Conservation (phyloP, 2,797 vertebrate species). For the Lepidocolaptes lacrymiger region DNA sequence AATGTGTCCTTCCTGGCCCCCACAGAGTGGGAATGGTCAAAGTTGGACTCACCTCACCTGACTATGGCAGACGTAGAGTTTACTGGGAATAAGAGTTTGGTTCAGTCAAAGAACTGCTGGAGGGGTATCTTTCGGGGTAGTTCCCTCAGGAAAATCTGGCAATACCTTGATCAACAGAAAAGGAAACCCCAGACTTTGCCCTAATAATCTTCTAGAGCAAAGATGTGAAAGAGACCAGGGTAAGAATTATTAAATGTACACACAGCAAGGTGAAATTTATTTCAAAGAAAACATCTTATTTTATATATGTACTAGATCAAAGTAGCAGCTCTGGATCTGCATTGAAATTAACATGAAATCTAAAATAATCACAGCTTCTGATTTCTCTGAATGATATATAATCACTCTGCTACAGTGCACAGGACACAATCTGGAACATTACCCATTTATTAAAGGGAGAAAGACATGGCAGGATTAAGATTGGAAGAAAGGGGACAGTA, state of each 20-base stretch:
- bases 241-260: not conserved
- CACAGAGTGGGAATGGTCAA: not conserved
- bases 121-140: not conserved
- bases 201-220: not conserved
- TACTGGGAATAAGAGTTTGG: not conserved
- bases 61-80: not conserved
- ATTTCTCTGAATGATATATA: not conserved
- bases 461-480: not conserved
- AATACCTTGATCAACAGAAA: not conserved
- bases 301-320: not conserved
- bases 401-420: constrained; percentile 11
- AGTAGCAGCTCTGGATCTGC: not conserved
- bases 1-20: too few relatives aligned
- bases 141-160: not conserved
- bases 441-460: not conserved
- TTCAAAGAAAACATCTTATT: constrained; percentile 9
- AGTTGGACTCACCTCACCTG: not conserved
- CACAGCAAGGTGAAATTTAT: not conserved
- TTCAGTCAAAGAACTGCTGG: not conserved
- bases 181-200: not conserved
- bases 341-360: not conserved
- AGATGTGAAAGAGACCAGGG: not conserved
- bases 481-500: not conserved
- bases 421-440: not conserved
- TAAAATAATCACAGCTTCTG: constrained; percentile 25